Evolutionary conservation across 2,113 vertebrate genomes (phyloP).

Genomic region (Galeopterus variegatus): DNA sequence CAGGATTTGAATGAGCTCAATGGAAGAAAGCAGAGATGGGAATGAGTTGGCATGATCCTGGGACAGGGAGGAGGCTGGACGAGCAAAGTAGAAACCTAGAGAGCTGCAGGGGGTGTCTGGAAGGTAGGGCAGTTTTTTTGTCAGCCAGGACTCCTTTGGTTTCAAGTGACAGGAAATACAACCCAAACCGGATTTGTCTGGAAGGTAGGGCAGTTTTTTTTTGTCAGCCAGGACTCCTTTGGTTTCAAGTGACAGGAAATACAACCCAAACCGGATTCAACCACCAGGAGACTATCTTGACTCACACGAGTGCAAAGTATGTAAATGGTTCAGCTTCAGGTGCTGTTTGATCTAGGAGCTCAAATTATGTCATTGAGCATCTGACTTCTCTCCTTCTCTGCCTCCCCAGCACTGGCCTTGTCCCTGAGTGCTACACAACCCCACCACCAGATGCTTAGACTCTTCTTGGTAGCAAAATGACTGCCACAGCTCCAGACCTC

Average conservation of each 20-base stretch:
- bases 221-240: background rate
- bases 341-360: background rate
- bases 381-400: background rate
- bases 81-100: background rate
- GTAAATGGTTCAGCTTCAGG: background rate
- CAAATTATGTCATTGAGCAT: background rate
- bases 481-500: background rate
- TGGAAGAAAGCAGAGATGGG: background rate
- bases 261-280: background rate
- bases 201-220: background rate
- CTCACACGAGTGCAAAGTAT: background rate
- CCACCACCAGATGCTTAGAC: accelerated
- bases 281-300: background rate
- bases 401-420: background rate
- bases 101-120: background rate
- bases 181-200: background rate
- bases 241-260: background rate
- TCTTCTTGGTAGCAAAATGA: background rate
- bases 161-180: background rate
- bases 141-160: background rate
- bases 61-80: background rate
- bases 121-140: background rate
- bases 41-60: background rate
- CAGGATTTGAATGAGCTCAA: background rate
- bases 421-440: background rate